Conservation (phyloP, 2,888 invertebrate species). For the Sceliomorpha sp. region DNA sequence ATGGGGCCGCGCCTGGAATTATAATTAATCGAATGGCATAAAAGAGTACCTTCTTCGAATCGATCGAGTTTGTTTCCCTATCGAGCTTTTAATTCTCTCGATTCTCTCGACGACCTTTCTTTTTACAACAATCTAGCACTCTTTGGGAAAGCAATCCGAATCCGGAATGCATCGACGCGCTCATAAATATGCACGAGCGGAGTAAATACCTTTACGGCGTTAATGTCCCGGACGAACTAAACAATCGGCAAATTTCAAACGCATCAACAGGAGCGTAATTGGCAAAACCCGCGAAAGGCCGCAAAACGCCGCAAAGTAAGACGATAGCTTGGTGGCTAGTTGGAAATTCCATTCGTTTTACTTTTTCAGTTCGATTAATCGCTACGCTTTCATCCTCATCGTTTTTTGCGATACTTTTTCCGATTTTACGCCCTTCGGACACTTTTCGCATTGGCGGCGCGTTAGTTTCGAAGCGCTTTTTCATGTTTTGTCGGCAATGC, state of each 20-base stretch:
- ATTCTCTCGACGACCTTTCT: constrained; percentile 7
- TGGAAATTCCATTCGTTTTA: constrained; percentile 7
- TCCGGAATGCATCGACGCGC: too few relatives aligned
- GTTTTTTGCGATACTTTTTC: constrained; percentile 7
- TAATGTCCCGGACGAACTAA: too few relatives aligned
- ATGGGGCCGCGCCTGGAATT: constrained; percentile 60
- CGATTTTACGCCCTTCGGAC: constrained; percentile 5
- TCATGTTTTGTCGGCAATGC: constrained; percentile 44
- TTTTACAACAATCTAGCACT: neutral
- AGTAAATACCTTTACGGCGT: too few relatives aligned
- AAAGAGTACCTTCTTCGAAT: constrained; percentile 54
- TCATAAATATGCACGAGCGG: too few relatives aligned
- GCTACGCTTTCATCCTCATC: constrained; percentile 2
- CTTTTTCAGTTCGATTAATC: constrained; percentile 5
- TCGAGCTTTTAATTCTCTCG: constrained; percentile 38
- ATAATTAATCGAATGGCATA: constrained; percentile 64
- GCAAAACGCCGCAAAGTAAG: too few relatives aligned
- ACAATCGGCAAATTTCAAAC: too few relatives aligned
- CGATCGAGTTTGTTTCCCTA: constrained; percentile 39
- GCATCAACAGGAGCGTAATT: too few relatives aligned
- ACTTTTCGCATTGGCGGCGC: constrained; percentile 1
- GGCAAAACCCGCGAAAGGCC: too few relatives aligned
- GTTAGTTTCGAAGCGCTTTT: constrained; percentile 49
- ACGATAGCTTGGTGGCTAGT: neutral
- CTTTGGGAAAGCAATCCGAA: too few relatives aligned